Percentiles rank a stretch among this genome's conserved stretches.
These are phyloP conservation scores for Trachelipus rathkii DNA, from an alignment of 1,140 invertebrate species.

Conservation along the genomic window DNA sequence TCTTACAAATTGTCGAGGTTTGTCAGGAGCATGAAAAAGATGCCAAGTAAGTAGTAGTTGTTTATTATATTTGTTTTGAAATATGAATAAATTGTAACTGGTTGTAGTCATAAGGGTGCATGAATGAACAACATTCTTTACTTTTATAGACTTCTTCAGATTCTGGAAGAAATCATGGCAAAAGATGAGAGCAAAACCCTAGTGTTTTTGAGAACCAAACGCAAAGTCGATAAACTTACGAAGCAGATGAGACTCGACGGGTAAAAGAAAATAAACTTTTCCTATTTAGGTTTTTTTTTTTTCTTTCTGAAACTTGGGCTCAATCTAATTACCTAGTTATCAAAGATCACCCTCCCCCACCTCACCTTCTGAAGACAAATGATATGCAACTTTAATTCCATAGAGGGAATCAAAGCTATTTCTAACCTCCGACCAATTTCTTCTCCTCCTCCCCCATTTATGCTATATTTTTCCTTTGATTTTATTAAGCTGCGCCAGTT, in stretches of 20 bases:
- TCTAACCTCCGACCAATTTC: no score
- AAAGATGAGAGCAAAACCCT: conserved; percentile 93
- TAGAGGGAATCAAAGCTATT: no score
- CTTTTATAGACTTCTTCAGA: conserved; percentile 66
- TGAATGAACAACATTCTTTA: conserved; percentile 24
- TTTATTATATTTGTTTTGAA: neutral
- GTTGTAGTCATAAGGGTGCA: conserved; percentile 54
- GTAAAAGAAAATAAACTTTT: conserved; percentile 46
- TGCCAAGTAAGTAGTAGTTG: conserved; percentile 33
- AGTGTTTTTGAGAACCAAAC: conserved; percentile 97
- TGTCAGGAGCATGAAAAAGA: conserved; percentile 64
- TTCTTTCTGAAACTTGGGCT: neutral
- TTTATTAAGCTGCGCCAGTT: no score
- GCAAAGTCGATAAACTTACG: conserved; percentile 91
- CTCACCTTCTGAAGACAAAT: no score
- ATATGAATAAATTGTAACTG: neutral
- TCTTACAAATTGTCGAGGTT: conserved; percentile 90
- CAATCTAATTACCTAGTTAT: no score
- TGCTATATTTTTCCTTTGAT: no score
- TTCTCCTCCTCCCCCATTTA: no score
- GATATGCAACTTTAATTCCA: no score
- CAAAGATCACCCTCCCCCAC: neutral
- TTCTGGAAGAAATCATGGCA: conserved; percentile 81
- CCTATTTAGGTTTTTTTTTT: no score
- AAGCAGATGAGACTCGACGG: conserved; percentile 86